Conservation (phyloP, 2,888 invertebrate species). For the Acronicta leporina region DNA sequence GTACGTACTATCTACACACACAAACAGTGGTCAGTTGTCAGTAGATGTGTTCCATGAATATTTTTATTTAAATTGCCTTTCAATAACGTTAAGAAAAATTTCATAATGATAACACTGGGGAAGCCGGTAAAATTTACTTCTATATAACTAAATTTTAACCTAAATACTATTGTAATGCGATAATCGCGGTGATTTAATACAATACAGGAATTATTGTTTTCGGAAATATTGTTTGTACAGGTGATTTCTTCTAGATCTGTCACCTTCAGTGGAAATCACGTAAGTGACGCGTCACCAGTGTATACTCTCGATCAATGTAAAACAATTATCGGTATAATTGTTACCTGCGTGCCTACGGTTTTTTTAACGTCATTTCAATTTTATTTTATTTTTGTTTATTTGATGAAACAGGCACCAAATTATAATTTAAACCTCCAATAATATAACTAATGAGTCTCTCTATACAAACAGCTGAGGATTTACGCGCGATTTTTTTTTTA, state of each 20-base stretch:
- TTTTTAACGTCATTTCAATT: conserved; percentile 13
- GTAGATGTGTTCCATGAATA: background rate
- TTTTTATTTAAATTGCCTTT: background rate
- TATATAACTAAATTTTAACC: conserved; percentile 1
- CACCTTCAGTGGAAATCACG: conserved; percentile 51
- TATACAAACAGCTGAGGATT: too few species aligned
- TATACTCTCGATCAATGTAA: conserved; percentile 39
- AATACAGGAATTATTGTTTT: conserved; percentile 31
- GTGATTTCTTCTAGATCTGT: conserved; percentile 43
- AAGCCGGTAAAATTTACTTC: background rate
- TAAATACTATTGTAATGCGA: conserved; percentile 14
- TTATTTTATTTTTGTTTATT: too few species aligned
- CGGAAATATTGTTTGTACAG: conserved; percentile 48
- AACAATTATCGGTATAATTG: conserved; percentile 31
- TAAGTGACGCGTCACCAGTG: conserved; percentile 41
- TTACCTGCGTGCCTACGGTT: conserved; percentile 9
- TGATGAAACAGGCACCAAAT: too few species aligned
- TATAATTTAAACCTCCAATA: too few species aligned
- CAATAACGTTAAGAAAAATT: background rate
- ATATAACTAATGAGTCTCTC: too few species aligned
- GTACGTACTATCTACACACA: background rate
- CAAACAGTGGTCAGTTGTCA: background rate
- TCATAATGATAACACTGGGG: background rate
- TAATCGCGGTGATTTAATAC: conserved; percentile 30
- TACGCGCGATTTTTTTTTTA: too few species aligned